phyloP scores from a whole-genome alignment of 2,797 vertebrate genomes.

The Rhynchotus rufescens region DNA sequence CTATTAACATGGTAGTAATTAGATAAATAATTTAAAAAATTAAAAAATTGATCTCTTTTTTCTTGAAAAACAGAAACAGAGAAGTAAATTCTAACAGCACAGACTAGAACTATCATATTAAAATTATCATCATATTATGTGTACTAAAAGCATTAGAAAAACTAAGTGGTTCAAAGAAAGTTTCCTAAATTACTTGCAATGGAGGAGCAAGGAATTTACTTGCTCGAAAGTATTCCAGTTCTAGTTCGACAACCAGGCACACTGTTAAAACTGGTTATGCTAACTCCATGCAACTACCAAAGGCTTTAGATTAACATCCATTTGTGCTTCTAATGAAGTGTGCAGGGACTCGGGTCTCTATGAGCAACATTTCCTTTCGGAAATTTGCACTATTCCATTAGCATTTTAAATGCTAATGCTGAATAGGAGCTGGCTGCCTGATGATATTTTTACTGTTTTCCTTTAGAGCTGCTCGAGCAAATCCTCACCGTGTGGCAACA shows the following conservation, averaged over 20 bases:
- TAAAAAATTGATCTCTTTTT: not conserved
- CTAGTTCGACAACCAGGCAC: not conserved
- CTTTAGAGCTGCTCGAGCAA: not conserved
- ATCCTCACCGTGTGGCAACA: not conserved
- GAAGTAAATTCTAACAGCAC: not conserved
- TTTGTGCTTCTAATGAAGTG: not conserved
- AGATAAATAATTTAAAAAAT: too few relatives aligned
- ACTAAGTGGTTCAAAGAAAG: not conserved
- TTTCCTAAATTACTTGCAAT: not conserved
- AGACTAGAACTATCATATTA: not conserved
- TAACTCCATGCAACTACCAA: not conserved
- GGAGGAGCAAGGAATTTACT: not conserved
- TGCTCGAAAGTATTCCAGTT: not conserved
- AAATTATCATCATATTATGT: not conserved
- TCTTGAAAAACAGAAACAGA: not conserved
- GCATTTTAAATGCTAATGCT: slow-evolving; percentile 1
- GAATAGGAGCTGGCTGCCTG: not conserved
- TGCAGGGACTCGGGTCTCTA: not conserved
- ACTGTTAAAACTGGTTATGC: not conserved
- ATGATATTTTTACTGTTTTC: not conserved
- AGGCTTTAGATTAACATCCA: not conserved
- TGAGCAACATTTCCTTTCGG: not conserved
- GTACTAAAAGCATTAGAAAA: not conserved
- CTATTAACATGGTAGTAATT: not conserved
- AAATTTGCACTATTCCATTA: not conserved